Conservation (phyloP, 2,113 vertebrate genomes). For the Narcine bancroftii region DNA sequence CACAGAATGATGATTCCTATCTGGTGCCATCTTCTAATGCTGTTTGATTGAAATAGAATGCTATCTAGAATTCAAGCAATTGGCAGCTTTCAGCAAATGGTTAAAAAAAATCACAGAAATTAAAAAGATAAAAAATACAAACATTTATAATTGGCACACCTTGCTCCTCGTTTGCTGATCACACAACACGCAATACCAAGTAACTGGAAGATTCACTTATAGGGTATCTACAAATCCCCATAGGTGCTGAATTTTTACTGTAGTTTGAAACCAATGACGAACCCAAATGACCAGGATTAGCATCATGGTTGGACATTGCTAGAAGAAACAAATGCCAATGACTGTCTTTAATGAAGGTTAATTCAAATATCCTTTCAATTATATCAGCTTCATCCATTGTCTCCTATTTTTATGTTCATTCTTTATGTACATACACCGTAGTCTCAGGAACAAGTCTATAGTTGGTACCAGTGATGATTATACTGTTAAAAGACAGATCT, state of each 20-base stretch:
- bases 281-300: not conserved
- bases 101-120: too few relatives aligned
- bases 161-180: too few relatives aligned
- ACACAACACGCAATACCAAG: too few relatives aligned
- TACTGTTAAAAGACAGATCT: not conserved
- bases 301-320: not conserved
- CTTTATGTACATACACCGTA: not conserved
- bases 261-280: not conserved
- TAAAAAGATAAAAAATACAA: too few relatives aligned
- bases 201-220: too few relatives aligned
- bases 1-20: not conserved
- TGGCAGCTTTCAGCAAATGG: too few relatives aligned
- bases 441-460: not conserved
- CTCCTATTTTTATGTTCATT: not conserved
- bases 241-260: too few relatives aligned
- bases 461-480: not conserved
- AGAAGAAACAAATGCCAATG: not conserved
- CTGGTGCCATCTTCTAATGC: not conserved
- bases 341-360: not conserved
- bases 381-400: not conserved
- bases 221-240: too few relatives aligned
- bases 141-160: too few relatives aligned
- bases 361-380: not conserved
- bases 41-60: conserved; percentile 1
- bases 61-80: too few relatives aligned